Evolutionary conservation across 2,797 vertebrate genomes (phyloP).

Genomic region (Gobio occitaniae): DNA sequence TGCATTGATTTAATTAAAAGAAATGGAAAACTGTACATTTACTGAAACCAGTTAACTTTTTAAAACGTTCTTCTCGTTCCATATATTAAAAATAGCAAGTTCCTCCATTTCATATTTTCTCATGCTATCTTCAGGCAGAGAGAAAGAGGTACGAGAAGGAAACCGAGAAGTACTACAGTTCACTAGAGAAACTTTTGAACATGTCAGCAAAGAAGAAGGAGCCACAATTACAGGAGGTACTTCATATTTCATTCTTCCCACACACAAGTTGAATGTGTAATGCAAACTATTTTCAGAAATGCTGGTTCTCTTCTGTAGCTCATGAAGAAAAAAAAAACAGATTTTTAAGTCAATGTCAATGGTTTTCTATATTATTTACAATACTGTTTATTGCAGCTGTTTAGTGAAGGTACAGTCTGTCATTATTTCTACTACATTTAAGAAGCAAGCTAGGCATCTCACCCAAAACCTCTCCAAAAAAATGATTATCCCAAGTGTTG

Average conservation of each 20-base stretch:
- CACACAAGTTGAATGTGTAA: slow-evolving; percentile 10
- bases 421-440: neutral
- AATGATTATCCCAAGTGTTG: neutral
- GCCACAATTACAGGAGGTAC: slow-evolving; percentile 94
- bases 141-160: slow-evolving; percentile 98
- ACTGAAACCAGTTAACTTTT: neutral
- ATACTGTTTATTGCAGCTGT: neutral
- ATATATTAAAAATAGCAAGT: neutral
- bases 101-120: neutral
- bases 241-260: slow-evolving; percentile 34
- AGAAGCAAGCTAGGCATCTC: neutral
- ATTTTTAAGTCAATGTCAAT: neutral
- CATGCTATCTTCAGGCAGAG: slow-evolving; percentile 81
- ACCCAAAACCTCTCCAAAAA: neutral
- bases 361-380: neutral
- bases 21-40: neutral
- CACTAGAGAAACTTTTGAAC: slow-evolving; percentile 94
- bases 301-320: neutral
- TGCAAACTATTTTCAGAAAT: neutral
- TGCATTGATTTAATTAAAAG: neutral
- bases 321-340: too few species aligned
- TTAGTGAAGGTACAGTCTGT: neutral
- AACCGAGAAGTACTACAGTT: slow-evolving; percentile 96
- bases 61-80: neutral
- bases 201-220: slow-evolving; percentile 99